Evolutionary conservation across 1,140 invertebrate genomes (phyloP).

Genomic region (Trialeurodes vaporariorum): DNA sequence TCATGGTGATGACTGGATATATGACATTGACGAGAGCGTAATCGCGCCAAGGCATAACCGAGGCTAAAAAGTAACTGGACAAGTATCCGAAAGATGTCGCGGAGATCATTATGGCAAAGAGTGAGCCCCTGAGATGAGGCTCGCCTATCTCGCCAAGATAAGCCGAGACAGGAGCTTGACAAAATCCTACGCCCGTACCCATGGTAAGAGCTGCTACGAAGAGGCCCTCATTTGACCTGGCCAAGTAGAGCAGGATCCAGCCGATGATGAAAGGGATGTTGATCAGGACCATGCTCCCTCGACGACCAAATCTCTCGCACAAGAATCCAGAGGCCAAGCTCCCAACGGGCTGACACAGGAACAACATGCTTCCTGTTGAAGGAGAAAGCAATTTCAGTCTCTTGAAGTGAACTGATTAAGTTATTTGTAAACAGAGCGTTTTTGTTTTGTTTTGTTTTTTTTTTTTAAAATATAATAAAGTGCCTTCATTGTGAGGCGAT

Average conservation of each 20-base stretch:
- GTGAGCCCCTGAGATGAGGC: constrained; percentile 19
- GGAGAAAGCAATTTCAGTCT: too few species aligned
- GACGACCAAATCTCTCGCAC: constrained; percentile 16
- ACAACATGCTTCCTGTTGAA: constrained; percentile 19
- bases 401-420: too few species aligned
- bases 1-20: constrained; percentile 16
- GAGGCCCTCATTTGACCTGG: constrained; percentile 11
- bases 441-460: too few species aligned
- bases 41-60: constrained; percentile 16
- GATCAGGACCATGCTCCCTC: constrained; percentile 20
- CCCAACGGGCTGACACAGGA: constrained; percentile 17
- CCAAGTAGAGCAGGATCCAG: constrained; percentile 20
- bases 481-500: too few species aligned
- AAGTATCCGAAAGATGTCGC: too few species aligned
- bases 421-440: too few species aligned
- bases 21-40: constrained; percentile 11
- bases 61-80: too few species aligned
- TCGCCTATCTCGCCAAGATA: constrained; percentile 42
- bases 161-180: constrained; percentile 37
- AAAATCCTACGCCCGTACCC: constrained; percentile 36
- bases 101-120: too few species aligned
- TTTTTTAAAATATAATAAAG: too few species aligned
- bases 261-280: constrained; percentile 21
- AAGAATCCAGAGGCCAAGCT: constrained; percentile 17
- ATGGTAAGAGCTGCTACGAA: constrained; percentile 19